Conservation (phyloP, 2,888 invertebrate species). For the Hecatera dysodea region DNA sequence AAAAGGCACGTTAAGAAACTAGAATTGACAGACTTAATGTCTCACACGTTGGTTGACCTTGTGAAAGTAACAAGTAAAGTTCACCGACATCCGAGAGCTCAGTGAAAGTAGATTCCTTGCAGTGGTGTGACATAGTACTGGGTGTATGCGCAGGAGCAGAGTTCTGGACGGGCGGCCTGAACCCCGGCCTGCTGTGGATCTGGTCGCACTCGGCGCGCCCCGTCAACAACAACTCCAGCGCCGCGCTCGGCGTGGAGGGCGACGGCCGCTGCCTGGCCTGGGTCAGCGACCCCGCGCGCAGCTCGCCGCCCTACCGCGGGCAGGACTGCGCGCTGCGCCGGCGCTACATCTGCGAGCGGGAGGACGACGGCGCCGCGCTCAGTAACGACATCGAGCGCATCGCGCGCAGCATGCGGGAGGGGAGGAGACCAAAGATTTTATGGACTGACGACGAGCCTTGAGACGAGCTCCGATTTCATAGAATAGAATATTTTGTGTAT, state of each 20-base stretch:
- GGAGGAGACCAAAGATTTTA: constrained; percentile 59
- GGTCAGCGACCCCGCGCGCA: constrained; percentile 91
- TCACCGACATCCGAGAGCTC: neutral
- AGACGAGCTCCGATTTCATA: constrained; percentile 4
- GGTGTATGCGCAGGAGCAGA: constrained; percentile 90
- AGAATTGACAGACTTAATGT: neutral
- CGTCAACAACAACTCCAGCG: constrained; percentile 88
- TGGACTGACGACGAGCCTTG: constrained; percentile 59
- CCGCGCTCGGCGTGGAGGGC: constrained; percentile 84
- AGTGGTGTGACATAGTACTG: neutral
- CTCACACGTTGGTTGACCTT: too few relatives aligned
- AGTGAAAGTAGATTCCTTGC: neutral
- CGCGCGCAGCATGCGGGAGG: constrained; percentile 66
- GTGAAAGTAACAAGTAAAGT: neutral
- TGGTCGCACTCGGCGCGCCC: constrained; percentile 96
- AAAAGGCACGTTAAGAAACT: neutral
- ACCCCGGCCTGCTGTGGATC: constrained; percentile 96
- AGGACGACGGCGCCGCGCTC: constrained; percentile 90
- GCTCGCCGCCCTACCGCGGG: constrained; percentile 93
- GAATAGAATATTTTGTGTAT: constrained; percentile 18
- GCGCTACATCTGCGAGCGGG: constrained; percentile 93
- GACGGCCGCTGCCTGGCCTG: constrained; percentile 94
- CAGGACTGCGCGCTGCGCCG: constrained; percentile 93
- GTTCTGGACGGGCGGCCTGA: constrained; percentile 96
- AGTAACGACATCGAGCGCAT: constrained; percentile 92